These are phyloP conservation scores for Vollenhovia emeryi DNA, from an alignment of 1,140 invertebrate species.

Conservation along the genomic window DNA sequence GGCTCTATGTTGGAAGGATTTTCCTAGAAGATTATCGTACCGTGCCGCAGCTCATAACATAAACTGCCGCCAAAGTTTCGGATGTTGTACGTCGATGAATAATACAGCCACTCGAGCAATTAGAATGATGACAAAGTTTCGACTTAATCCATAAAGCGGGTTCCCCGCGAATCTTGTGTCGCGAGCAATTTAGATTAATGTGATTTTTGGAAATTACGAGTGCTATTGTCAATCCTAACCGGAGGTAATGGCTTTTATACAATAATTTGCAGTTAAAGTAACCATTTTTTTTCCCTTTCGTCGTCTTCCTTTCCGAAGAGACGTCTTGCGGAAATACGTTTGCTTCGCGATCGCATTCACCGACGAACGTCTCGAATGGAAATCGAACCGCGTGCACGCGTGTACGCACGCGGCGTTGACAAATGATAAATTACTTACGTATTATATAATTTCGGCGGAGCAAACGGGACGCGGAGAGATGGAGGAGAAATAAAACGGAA, in stretches of 20 bases:
- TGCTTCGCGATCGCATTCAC: background rate
- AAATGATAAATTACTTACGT: conserved; percentile 74
- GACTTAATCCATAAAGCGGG: conserved; percentile 65
- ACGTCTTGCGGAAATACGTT: background rate
- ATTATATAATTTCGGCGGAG: conserved; percentile 66
- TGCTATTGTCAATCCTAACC: background rate
- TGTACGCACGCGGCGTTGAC: background rate
- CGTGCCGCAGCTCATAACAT: conserved; percentile 54
- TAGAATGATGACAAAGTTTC: conserved; percentile 76
- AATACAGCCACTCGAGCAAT: conserved; percentile 69
- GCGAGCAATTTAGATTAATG: conserved; percentile 63
- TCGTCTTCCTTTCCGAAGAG: background rate
- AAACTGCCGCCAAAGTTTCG: conserved; percentile 65
- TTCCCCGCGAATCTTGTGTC: conserved; percentile 54
- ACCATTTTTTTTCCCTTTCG: background rate
- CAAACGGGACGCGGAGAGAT: background rate
- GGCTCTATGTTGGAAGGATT: conserved; percentile 32
- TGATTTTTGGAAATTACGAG: conserved; percentile 64
- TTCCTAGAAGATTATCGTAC: conserved; percentile 58
- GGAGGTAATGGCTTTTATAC: background rate
- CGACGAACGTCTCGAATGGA: background rate
- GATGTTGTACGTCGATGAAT: conserved; percentile 61
- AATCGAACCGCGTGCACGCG: background rate
- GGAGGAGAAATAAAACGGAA: conserved; percentile 61
- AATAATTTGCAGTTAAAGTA: background rate